phyloP scores from a whole-genome alignment of 35 echinoderm and acorn worm genomes.

The Stichopus chloronotus region DNA sequence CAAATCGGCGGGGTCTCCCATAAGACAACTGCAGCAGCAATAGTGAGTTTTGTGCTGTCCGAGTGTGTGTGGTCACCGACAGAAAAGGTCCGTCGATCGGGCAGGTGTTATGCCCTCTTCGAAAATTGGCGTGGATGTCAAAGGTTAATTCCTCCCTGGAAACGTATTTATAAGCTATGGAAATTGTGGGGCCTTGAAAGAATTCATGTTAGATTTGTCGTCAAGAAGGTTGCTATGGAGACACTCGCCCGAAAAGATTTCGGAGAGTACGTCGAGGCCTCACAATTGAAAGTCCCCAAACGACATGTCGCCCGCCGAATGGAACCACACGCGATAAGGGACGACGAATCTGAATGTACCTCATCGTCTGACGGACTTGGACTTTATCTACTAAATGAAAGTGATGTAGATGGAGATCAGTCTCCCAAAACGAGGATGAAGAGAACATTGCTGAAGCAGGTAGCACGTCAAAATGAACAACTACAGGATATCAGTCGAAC shows the following conservation, averaged over 20 bases:
- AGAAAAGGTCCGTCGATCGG: slow-evolving; percentile 18
- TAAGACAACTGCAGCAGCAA: slow-evolving; percentile 39
- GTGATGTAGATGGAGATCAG: background rate
- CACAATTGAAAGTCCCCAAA: slow-evolving; percentile 56
- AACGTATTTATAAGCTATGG: slow-evolving; percentile 56
- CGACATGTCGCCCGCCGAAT: slow-evolving; percentile 38
- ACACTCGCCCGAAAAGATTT: slow-evolving; percentile 39
- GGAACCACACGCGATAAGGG: background rate
- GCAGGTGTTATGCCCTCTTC: slow-evolving; percentile 57
- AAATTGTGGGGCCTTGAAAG: slow-evolving; percentile 57
- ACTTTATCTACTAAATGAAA: slow-evolving; percentile 32
- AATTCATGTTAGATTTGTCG: slow-evolving; percentile 53
- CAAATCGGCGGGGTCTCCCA: slow-evolving; percentile 52
- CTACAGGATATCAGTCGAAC: slow-evolving; percentile 22
- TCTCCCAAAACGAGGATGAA: background rate
- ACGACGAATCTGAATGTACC: background rate
- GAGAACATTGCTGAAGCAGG: slow-evolving; percentile 21
- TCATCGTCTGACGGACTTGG: background rate
- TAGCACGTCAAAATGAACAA: slow-evolving; percentile 30
- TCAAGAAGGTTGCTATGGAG: slow-evolving; percentile 64
- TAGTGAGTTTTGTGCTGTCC: slow-evolving; percentile 32
- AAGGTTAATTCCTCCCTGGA: slow-evolving; percentile 51
- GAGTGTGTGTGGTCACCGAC: slow-evolving; percentile 29
- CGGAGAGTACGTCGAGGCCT: slow-evolving; percentile 52
- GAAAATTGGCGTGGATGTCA: slow-evolving; percentile 62